A percentile compares a stretch with the other conserved stretches of the same genome.
These are phyloP conservation scores for Saxidomus purpurata DNA, from an alignment of 1,140 invertebrate genomes.

Conservation along the genomic window DNA sequence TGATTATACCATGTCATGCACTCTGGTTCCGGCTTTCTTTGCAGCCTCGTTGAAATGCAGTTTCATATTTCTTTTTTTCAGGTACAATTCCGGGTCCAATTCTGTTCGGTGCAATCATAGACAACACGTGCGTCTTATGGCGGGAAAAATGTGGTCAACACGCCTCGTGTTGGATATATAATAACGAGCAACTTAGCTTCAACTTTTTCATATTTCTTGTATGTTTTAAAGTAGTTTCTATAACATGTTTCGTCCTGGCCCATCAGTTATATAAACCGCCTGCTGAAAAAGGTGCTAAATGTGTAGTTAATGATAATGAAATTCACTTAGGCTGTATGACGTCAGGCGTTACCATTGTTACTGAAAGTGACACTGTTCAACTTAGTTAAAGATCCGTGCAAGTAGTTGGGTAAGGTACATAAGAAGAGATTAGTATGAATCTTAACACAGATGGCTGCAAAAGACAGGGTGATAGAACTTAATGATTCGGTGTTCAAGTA, in stretches of 20 bases:
- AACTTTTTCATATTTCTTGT: conserved; percentile 63
- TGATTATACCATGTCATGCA: too few species aligned
- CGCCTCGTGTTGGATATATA: conserved; percentile 85
- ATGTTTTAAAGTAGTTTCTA: conserved; percentile 58
- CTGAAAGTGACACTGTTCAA: conserved; percentile 7
- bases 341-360: conserved; percentile 22
- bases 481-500: too few species aligned
- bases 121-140: conserved; percentile 84
- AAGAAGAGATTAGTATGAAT: too few species aligned
- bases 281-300: conserved; percentile 25
- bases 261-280: conserved; percentile 70
- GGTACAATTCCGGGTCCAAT: conserved; percentile 84
- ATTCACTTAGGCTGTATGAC: background rate
- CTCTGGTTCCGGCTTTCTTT: too few species aligned
- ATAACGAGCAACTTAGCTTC: conserved; percentile 79
- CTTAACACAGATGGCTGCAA: background rate
- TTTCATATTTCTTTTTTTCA: too few species aligned
- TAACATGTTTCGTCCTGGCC: conserved; percentile 50
- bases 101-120: conserved; percentile 82
- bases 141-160: conserved; percentile 81
- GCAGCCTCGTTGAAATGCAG: too few species aligned
- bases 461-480: too few species aligned
- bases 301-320: background rate
- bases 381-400: too few species aligned
- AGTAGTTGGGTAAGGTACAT: too few species aligned